Percentiles rank a stretch among this genome's conserved stretches.
Conservation (phyloP, 2,797 vertebrate species). For the Takifugu rubripes region DNA sequence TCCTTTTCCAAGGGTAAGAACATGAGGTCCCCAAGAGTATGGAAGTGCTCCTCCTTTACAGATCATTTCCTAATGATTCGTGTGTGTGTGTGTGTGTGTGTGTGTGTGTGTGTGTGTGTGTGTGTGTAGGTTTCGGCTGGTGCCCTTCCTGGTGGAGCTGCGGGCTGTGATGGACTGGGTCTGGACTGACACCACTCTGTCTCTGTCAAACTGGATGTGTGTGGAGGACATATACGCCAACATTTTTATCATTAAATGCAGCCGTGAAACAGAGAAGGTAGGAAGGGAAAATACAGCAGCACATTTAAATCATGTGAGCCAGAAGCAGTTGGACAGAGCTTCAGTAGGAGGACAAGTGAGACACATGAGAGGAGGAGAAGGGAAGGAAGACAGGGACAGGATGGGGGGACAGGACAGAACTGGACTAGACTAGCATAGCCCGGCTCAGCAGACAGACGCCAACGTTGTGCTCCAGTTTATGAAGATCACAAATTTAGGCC, state of each 20-base stretch:
- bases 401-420: no score
- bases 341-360: no score
- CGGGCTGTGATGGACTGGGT: constrained; percentile 98
- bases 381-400: no score
- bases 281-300: neutral
- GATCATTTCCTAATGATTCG: neutral
- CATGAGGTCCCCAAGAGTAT: neutral
- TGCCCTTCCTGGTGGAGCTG: constrained; percentile 93
- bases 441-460: no score
- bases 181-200: constrained; percentile 94
- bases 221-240: constrained; percentile 97
- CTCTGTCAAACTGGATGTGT: constrained; percentile 96
- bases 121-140: constrained; percentile 84
- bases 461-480: no score
- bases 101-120: constrained; percentile 3
- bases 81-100: neutral
- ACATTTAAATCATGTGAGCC: neutral
- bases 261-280: constrained; percentile 95
- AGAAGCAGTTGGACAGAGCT: no score
- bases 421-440: no score
- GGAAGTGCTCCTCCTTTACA: neutral
- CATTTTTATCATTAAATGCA: constrained; percentile 97
- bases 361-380: no score
- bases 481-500: no score
- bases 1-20: constrained; percentile 93